phyloP scores from a whole-genome alignment of 2,113 vertebrate genomes.

The Anhinga rufa region DNA sequence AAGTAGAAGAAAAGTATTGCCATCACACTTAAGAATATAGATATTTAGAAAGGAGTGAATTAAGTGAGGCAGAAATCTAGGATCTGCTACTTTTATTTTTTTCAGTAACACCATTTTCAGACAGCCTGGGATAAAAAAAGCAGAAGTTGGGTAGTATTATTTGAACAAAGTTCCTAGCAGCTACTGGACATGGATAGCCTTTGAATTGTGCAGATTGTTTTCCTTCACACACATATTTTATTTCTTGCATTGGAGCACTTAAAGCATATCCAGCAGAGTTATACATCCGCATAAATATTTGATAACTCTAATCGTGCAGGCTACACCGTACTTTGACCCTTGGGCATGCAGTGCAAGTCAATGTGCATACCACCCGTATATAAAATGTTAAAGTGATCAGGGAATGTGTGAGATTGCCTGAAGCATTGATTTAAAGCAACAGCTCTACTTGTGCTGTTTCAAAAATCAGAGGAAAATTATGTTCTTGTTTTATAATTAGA shows the following conservation, averaged over 20 bases:
- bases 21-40: not conserved
- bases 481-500: not conserved
- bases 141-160: not conserved
- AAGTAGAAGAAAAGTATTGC: not conserved
- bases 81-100: not conserved
- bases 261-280: not conserved
- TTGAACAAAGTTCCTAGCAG: not conserved
- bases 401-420: not conserved
- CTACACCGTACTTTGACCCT: not conserved
- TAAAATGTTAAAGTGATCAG: not conserved
- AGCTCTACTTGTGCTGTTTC: not conserved
- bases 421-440: slow-evolving; percentile 21
- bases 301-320: not conserved
- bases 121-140: not conserved
- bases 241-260: not conserved
- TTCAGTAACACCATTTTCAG: not conserved
- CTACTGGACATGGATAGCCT: not conserved
- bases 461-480: not conserved
- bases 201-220: not conserved
- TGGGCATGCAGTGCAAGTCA: slow-evolving; percentile 1
- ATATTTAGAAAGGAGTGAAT: not conserved
- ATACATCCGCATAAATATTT: slow-evolving; percentile 52
- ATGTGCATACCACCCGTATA: not conserved
- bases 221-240: not conserved
- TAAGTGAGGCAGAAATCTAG: not conserved